Base-by-base conservation (phyloP, 2,113 vertebrate species). In the Apteryx mantelli region DNA sequence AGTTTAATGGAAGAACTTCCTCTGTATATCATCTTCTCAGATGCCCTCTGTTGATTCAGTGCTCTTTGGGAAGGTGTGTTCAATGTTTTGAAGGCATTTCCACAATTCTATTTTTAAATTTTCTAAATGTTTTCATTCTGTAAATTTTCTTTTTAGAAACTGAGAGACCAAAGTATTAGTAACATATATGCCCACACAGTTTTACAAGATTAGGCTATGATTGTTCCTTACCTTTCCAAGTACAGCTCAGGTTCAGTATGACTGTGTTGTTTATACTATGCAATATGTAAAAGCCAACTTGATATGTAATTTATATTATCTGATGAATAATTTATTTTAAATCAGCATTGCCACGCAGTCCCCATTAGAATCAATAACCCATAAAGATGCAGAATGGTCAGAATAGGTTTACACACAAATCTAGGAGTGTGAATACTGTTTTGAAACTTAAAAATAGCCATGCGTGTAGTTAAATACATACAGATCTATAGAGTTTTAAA, bases 261-360 rank as follows among this genome's bases (percentile, higher is more conserved):
- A 58, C 24, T 44, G 6, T 82, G 73, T 91, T 87, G 34, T 82
- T 82, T 82, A 68, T 10, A 17, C 52, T 82, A 28, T 26, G 30
- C 5, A 66, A 34, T 60, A 74, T 2, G 18, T 30, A 71, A 30
- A 81, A 86, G 21, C 60, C 8, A 93, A 87, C 56, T 65, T 53
- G 19, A 20, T 77, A 6, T 60, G 36, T 87, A 34, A 80, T 92
- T 88, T 96, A 53, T 83, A 32, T 81, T 91, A 73, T 6, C 89
- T 66, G n/a, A 21, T 89, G 38, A 14, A 60, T 71, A 78, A 56
- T 76, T 95, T 77, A 28, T 94, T 94, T 89, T 61, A 88, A 87
- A 60, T 50, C 48, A 50, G 11, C 13, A 66, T 61, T 14, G 18
- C 55, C 1, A 2, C 20, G 25, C 13, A 48, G 36, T 73, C 63